Percentiles rank a stretch among this genome's conserved stretches.
Evolutionary conservation across 2,113 vertebrate genomes (phyloP).

Genomic region (Nestor notabilis): DNA sequence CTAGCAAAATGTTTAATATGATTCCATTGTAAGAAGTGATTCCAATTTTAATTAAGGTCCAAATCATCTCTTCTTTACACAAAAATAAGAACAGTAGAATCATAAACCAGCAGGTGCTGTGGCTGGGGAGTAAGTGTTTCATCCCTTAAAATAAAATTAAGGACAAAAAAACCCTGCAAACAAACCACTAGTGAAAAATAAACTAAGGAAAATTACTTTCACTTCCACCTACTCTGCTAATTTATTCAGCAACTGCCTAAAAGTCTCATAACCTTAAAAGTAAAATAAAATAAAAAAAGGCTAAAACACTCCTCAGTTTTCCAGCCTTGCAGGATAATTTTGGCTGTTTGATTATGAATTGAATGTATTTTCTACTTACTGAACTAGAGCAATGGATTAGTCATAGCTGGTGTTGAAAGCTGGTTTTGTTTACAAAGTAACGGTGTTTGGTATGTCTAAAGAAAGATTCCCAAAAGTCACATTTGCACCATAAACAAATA

Average conservation of each 20-base stretch:
- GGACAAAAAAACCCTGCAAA: slow-evolving; percentile 1
- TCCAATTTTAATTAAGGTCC: slow-evolving; percentile 40
- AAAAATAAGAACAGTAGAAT: slow-evolving; percentile 3
- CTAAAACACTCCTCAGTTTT: slow-evolving; percentile 30
- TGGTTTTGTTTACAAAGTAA: slow-evolving; percentile 68
- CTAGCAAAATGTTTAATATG: not conserved
- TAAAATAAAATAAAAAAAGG: not conserved
- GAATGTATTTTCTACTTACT: slow-evolving; percentile 64
- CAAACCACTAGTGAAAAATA: slow-evolving; percentile 27
- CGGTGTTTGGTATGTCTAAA: slow-evolving; percentile 16
- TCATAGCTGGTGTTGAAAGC: slow-evolving; percentile 59
- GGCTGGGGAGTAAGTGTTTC: not conserved
- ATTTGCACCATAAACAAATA: slow-evolving; percentile 39
- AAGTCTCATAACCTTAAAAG: not conserved
- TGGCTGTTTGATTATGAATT: slow-evolving; percentile 59
- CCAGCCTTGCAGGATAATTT: slow-evolving; percentile 48
- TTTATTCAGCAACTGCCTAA: slow-evolving; percentile 1
- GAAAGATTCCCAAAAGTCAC: slow-evolving; percentile 59
- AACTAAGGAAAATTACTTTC: slow-evolving; percentile 24
- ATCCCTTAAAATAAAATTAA: slow-evolving; percentile 33
- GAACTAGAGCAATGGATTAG: slow-evolving; percentile 70
- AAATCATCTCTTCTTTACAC: not conserved
- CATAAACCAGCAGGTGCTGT: not conserved
- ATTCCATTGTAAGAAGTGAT: not conserved
- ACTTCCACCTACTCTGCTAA: not conserved